Conservation (phyloP, 1,140 invertebrate genomes). For the Aphis gossypii region DNA sequence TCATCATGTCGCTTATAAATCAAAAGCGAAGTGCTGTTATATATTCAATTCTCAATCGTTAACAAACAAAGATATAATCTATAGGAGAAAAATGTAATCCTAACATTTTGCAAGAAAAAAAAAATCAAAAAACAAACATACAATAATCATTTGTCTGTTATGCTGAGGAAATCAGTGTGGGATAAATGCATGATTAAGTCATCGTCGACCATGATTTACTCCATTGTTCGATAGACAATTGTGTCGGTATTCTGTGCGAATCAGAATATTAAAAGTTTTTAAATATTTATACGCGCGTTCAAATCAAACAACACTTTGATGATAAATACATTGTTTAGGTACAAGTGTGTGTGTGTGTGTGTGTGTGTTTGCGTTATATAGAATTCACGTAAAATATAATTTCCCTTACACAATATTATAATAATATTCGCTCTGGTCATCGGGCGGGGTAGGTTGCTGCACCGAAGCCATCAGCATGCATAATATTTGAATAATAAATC, state of each 20-base stretch:
- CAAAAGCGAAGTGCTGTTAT: too few species aligned
- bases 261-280: background rate
- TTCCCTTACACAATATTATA: background rate
- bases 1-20: too few species aligned
- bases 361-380: background rate
- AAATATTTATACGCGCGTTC: background rate
- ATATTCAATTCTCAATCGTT: background rate
- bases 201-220: background rate
- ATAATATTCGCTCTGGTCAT: background rate
- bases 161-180: background rate
- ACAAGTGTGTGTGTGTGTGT: background rate
- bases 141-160: background rate
- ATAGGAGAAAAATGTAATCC: background rate
- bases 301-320: background rate
- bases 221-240: background rate
- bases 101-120: background rate
- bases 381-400: background rate
- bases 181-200: background rate
- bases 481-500: slow-evolving; percentile 51
- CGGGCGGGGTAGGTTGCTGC: background rate
- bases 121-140: background rate
- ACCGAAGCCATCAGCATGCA: background rate
- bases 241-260: background rate
- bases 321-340: background rate
- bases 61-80: background rate